These are phyloP conservation scores for Suncus etruscus DNA, from an alignment of 2,113 vertebrate species.

Conservation along the genomic window DNA sequence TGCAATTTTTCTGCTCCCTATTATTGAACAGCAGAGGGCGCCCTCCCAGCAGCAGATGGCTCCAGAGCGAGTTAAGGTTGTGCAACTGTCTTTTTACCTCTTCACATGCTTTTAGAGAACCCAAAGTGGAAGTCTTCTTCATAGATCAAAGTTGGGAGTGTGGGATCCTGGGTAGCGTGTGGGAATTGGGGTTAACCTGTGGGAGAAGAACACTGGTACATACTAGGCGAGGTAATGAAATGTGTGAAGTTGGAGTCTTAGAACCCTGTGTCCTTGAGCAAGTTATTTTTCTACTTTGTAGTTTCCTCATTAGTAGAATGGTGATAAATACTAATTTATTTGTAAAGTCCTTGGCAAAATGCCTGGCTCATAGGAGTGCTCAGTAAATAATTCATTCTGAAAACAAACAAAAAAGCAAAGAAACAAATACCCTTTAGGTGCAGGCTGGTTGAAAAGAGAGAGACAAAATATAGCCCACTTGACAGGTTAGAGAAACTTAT, in stretches of 20 bases:
- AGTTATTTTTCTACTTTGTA: neutral
- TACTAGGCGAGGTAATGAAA: neutral
- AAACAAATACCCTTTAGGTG: neutral
- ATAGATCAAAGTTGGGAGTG: neutral
- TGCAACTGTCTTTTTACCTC: neutral
- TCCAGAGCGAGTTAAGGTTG: neutral
- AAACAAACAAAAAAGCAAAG: neutral
- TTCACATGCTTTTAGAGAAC: neutral
- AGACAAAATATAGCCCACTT: neutral
- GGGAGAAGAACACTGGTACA: neutral
- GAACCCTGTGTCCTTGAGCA: no score
- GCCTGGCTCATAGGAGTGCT: neutral
- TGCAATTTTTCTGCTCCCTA: no score
- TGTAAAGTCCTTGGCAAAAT: constrained; percentile 26
- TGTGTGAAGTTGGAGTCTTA: neutral
- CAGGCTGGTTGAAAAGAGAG: neutral
- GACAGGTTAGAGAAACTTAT: neutral
- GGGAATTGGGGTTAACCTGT: neutral
- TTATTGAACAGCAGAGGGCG: constrained; percentile 56
- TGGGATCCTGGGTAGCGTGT: neutral
- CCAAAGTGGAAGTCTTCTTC: neutral
- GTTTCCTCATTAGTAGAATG: constrained; percentile 47
- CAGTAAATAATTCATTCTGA: constrained; percentile 29
- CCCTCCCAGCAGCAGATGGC: neutral
- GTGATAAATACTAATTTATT: constrained; percentile 7